Percentiles rank a stretch among this genome's conserved stretches.
These are phyloP conservation scores for Chondrilla cf. caribensis DNA, from an alignment of 37 sponge, comb jelly and placozoan genomes.

Conservation along the genomic window DNA sequence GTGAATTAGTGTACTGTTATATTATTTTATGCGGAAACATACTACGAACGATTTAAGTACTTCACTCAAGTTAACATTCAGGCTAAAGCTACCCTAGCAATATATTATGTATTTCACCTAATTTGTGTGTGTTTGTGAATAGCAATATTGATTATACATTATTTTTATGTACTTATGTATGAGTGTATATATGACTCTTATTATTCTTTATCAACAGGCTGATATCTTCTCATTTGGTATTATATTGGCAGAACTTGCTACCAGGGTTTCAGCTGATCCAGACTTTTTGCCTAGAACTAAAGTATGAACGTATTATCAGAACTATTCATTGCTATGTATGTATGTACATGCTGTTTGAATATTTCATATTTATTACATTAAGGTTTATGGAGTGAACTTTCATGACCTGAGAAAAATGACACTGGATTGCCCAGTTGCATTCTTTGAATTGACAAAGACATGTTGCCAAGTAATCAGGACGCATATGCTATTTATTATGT, in stretches of 20 bases:
- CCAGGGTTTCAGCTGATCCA: constrained; percentile 80
- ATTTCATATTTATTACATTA: neutral
- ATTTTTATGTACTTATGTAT: neutral
- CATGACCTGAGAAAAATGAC: constrained; percentile 36
- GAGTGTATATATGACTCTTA: no score
- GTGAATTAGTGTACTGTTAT: no score
- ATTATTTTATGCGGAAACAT: no score
- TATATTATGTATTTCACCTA: no score
- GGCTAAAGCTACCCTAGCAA: no score
- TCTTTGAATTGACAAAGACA: constrained; percentile 37
- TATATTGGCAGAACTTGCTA: constrained; percentile 75
- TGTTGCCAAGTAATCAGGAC: constrained; percentile 71
- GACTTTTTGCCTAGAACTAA: constrained; percentile 81
- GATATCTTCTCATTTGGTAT: constrained; percentile 95
- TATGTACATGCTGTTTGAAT: no score
- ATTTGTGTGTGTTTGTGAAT: no score
- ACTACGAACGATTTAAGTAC: no score
- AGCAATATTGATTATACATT: no score
- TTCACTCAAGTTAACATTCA: no score
- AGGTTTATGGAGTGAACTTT: constrained; percentile 65
- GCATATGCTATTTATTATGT: no score
- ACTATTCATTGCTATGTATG: no score
- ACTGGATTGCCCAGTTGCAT: constrained; percentile 40
- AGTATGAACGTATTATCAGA: constrained; percentile 48
- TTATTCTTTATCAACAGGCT: constrained; percentile 32